A percentile compares a stretch with the other conserved stretches of the same genome.
Conservation (phyloP, 2,113 vertebrate genomes). For the Orycteropus afer region DNA sequence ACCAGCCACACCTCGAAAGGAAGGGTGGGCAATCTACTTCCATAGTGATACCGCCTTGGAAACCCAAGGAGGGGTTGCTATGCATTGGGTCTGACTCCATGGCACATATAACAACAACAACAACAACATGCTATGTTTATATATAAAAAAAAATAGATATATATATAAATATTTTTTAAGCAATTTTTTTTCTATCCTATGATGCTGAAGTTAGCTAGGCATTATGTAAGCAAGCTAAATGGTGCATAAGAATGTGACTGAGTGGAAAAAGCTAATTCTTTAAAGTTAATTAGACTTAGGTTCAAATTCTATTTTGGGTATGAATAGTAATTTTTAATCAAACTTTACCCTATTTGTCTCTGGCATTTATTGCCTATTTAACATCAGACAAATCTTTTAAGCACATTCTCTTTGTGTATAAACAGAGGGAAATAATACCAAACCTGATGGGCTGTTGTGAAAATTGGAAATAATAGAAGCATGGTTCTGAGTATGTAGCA, state of each 20-base stretch:
- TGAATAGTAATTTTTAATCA: no score
- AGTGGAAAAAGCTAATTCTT: not conserved
- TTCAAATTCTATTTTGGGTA: no score
- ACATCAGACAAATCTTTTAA: not conserved
- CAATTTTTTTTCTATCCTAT: not conserved
- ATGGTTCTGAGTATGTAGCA: fast-evolving
- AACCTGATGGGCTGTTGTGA: not conserved
- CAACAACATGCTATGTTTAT: no score
- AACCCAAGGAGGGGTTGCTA: no score
- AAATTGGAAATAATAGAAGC: not conserved
- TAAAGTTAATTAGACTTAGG: not conserved
- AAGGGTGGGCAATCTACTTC: no score
- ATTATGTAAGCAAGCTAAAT: not conserved
- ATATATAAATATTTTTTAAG: not conserved
- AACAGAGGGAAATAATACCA: not conserved
- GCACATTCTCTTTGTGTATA: not conserved
- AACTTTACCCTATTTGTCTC: no score
- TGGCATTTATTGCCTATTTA: not conserved
- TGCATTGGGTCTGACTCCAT: no score
- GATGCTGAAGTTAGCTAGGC: not conserved
- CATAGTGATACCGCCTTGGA: no score
- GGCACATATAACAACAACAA: no score
- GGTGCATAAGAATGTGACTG: not conserved
- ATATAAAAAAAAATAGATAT: no score
- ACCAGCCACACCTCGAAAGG: no score